These are phyloP conservation scores for Bufotes viridis DNA, from an alignment of 2,797 vertebrate species.

Conservation along the genomic window DNA sequence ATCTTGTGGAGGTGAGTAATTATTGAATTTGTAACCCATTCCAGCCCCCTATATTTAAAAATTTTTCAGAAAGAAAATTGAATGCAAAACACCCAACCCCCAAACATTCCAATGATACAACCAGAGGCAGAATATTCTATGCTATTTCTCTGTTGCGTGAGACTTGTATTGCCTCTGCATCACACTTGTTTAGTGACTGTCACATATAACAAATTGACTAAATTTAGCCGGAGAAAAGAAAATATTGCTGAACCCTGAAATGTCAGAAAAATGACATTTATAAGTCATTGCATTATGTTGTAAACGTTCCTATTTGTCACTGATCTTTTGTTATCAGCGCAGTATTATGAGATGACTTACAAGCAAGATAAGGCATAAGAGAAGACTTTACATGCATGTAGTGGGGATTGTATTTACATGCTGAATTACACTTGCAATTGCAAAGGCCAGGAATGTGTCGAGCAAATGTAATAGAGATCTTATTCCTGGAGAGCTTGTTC, in stretches of 20 bases:
- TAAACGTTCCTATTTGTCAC: conserved; percentile 39
- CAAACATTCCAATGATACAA: not conserved
- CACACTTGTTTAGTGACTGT: not conserved
- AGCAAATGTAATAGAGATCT: conserved; percentile 14
- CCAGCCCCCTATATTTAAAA: too few species aligned
- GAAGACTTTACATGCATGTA: conserved; percentile 13
- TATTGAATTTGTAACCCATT: too few species aligned
- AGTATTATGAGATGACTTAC: conserved; percentile 19
- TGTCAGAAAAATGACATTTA: conserved; percentile 36
- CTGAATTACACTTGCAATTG: conserved; percentile 8
- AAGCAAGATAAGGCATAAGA: conserved; percentile 23
- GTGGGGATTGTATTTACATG: conserved; percentile 8
- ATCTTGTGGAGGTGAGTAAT: too few species aligned
- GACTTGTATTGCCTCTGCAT: not conserved
- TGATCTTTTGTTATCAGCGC: conserved; percentile 25
- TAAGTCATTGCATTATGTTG: conserved; percentile 34
- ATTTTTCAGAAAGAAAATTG: not conserved
- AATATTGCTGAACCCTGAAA: conserved; percentile 44
- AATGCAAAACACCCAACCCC: not conserved
- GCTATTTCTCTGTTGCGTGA: not conserved
- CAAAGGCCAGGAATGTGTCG: not conserved
- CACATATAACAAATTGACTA: conserved; percentile 28
- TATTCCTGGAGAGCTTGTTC: not conserved
- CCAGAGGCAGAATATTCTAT: not conserved
- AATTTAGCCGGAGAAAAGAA: conserved; percentile 3